Base-by-base conservation (phyloP, 2,113 vertebrate genomes). In the Xiphophorus hellerii region DNA sequence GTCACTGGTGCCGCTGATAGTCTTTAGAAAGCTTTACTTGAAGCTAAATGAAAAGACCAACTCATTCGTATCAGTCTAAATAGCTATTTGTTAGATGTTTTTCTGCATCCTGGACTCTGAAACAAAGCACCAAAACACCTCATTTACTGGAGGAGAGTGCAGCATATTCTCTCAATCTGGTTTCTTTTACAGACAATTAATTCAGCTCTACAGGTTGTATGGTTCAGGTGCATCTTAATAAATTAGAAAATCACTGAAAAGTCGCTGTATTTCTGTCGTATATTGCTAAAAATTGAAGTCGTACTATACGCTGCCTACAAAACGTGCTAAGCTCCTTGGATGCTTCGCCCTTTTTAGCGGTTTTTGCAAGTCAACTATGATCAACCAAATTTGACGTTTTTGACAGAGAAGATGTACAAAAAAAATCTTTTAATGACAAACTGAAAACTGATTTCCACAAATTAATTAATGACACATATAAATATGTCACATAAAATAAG, bases 21-120 rank as follows among this genome's bases (percentile, higher is more conserved):
- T 62, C 70, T 90, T 73, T 83, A 74, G 78, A 84, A 71, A 81
- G 70, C 79, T 71, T 71, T 81, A 86, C 88, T 84, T 88, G 44
- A 51, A n/a, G 37, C 37, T 39, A 29, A 83, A 80, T 82, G 62
- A 83, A 82, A 79, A 77, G 66, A 82, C 65, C 33, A 44, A 42
- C 61, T 5, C 48, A 69, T 81, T 85, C 77, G 73, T 77, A 79
- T 85, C 69, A 31, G 42, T 62, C 77, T 69, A 77, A 85, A 83
- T 78, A 83, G 78, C 61, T 58, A 69, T 88, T 88, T 86, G 72
- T 75, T 74, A 15, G 54, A 75, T 14, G 0, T 88, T 80, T 82
- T 76, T 66, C 78, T 81, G 60, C 84, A 85, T 71, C 62, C 74
- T 76, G 78, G 37, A 78, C 76, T 74, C 71, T 67, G 68, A 88